A percentile compares a stretch with the other conserved stretches of the same genome.
phyloP scores from a whole-genome alignment of 2,888 invertebrate genomes.

The Drosophila monieri region DNA sequence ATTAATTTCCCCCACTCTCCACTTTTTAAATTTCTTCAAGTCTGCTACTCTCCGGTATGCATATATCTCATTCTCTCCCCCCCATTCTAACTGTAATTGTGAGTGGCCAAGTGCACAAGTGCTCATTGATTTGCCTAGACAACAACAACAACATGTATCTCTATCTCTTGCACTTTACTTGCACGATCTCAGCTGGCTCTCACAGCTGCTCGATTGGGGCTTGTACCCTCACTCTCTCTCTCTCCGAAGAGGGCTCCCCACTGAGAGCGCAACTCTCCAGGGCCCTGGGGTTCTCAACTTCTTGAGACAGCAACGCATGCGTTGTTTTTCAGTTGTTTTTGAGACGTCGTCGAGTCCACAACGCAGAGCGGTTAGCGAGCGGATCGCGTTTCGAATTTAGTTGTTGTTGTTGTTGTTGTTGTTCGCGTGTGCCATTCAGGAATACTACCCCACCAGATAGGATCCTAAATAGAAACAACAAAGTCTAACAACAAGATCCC shows the following conservation, averaged over 20 bases:
- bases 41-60: conserved; percentile 37
- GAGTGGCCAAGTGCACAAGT: conserved; percentile 55
- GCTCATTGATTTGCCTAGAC: conserved; percentile 71
- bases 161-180: conserved; percentile 25
- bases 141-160: conserved; percentile 37
- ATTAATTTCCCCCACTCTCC: conserved; percentile 4
- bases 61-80: conserved; percentile 35
- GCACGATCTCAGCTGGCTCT: conserved; percentile 16
- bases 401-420: conserved; percentile 26
- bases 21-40: conserved; percentile 7
- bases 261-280: not conserved
- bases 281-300: conserved; percentile 36
- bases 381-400: conserved; percentile 38
- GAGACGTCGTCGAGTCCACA: conserved; percentile 79
- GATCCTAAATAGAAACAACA: conserved; percentile 23
- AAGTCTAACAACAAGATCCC: conserved; percentile 29
- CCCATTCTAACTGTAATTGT: conserved; percentile 55
- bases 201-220: not conserved
- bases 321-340: conserved; percentile 46
- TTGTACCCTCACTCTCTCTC: not conserved
- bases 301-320: conserved; percentile 34
- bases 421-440: conserved; percentile 58
- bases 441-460: not conserved
- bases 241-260: not conserved
- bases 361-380: conserved; percentile 51